Evolutionary conservation across 2,113 vertebrate genomes (phyloP), one percentile per base, ranked within the genome.

Genomic region (Gallinago media): DNA sequence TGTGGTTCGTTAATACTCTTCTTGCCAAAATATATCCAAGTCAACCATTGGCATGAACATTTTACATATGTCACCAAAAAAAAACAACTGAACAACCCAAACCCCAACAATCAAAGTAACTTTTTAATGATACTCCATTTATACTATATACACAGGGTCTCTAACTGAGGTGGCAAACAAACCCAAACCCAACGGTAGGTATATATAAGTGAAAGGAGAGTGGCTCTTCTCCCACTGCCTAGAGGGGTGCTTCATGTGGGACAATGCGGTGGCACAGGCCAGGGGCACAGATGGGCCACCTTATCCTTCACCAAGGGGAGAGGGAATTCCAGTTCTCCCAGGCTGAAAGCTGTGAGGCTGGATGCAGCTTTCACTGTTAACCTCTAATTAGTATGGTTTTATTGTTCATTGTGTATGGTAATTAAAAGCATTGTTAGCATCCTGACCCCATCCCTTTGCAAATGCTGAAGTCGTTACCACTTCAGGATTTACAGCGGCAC

Each of bases 131-230:
- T 84, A 85, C 42, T 89, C 85, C 96, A 92, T 88, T 97, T 96
- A 96, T 94, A 96, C 55, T 97, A 96, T 97, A 85, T 94, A 97
- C 95, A 97, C 75, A 89, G 63, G 92, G 73, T 84, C 96, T 95
- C 77, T 71, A 94, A 80, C 18, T 89, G 92, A 96, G 95, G 85
- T 95, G 96, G 91, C 82, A 89, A 96, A 91, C 86, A 42, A 96
- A 95, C 86, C 91, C 83, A 8, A 94, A 72, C 68, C 86, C 80
- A 81, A 5, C 26, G 59, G 78, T 61, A 89, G 78, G 61, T 88
- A 54, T 23, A 42, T 42, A 17, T 46, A n/a, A 87, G 52, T 11
- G 21, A 77, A 73, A 94, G 68, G 81, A 91, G 96, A 52, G 68
- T 66, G 79, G 78, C 68, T 80, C 20, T 86, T 84, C 61, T 80